Conservation (phyloP, 2,113 vertebrate genomes). For the Barbus barbus region DNA sequence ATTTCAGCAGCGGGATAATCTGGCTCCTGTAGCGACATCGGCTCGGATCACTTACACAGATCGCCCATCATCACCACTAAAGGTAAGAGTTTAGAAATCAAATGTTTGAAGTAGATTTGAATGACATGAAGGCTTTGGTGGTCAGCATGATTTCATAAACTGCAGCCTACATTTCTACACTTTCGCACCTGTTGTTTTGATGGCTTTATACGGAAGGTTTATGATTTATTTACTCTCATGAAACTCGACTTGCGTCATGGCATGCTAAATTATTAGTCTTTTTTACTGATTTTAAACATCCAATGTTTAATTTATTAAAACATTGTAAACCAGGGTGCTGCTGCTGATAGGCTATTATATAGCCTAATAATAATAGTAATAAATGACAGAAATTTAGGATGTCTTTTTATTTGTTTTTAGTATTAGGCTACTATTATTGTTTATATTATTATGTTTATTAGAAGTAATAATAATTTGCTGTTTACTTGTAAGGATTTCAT, state of each 20-base stretch:
- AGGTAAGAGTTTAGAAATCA: conserved; percentile 63
- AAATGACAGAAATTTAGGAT: too few relatives aligned
- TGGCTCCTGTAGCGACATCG: conserved; percentile 57
- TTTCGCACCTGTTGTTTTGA: conserved; percentile 16
- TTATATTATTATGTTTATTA: too few relatives aligned
- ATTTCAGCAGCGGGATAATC: conserved; percentile 49
- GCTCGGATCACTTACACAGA: conserved; percentile 40
- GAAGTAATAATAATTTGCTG: too few relatives aligned
- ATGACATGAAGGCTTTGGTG: background rate
- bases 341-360: too few relatives aligned
- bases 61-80: conserved; percentile 30
- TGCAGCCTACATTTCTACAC: background rate
- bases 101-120: background rate
- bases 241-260: too few relatives aligned
- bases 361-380: too few relatives aligned
- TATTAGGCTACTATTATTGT: too few relatives aligned
- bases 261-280: too few relatives aligned
- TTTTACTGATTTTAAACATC: background rate
- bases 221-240: too few relatives aligned
- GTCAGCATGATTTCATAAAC: background rate
- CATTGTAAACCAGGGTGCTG: background rate
- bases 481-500: too few relatives aligned
- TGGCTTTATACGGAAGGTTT: too few relatives aligned
- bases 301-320: background rate
- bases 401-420: too few relatives aligned